Conservation (phyloP, 2,113 vertebrate species). For the Lynx canadensis region DNA sequence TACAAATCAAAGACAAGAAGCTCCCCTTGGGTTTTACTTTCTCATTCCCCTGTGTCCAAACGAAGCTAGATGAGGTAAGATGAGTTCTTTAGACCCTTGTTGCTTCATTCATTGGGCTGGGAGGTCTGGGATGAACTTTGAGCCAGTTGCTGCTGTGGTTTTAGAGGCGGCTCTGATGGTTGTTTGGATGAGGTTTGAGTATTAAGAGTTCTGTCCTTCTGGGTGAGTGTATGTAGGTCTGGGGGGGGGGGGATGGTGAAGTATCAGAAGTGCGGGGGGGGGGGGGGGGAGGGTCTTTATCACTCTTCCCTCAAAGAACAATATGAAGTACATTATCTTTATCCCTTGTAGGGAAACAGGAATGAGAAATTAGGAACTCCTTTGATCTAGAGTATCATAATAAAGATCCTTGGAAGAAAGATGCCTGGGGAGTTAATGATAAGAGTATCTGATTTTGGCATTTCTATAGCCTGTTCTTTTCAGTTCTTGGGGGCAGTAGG, state of each 20-base stretch:
- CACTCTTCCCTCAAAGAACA: not conserved
- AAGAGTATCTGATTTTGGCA: not conserved
- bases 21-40: constrained; percentile 98
- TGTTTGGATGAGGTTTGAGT: not conserved
- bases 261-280: fast-evolving
- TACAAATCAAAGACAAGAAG: constrained; percentile 95
- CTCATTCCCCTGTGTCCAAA: constrained; percentile 96
- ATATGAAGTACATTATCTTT: not conserved
- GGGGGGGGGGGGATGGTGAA: not conserved
- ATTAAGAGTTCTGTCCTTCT: not conserved
- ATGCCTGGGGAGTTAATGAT: not conserved
- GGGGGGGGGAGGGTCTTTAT: not conserved
- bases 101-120: not conserved
- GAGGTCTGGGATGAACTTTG: not conserved
- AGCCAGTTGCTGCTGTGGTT: not conserved
- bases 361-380: not conserved
- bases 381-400: not conserved
- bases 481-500: not conserved
- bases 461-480: not conserved
- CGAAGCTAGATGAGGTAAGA: constrained; percentile 96
- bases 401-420: not conserved
- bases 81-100: not conserved
- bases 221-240: not conserved
- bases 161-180: not conserved
- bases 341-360: not conserved